Conservation (phyloP, 2,113 vertebrate genomes). For the Gnathonemus echidnorhynchus region DNA sequence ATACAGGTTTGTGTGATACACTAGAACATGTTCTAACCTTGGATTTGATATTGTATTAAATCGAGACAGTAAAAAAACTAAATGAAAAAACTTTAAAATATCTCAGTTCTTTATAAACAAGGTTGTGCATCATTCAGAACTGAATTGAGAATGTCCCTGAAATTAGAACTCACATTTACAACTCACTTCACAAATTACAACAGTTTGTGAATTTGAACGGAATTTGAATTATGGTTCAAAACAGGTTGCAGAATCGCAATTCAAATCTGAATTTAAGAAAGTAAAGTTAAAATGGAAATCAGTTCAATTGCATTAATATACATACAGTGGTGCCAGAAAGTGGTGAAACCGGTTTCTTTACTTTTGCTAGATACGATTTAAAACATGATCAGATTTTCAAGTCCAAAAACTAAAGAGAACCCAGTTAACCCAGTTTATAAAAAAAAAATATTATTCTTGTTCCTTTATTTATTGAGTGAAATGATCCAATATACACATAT, state of each 20-base stretch:
- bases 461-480: too few relatives aligned
- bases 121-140: neutral
- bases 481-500: too few relatives aligned
- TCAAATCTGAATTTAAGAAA: neutral
- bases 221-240: neutral
- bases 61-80: neutral
- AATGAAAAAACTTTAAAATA: neutral
- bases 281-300: neutral
- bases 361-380: neutral
- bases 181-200: too few relatives aligned
- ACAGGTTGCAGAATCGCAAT: neutral
- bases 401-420: neutral
- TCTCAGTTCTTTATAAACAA: neutral
- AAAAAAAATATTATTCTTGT: neutral
- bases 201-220: neutral
- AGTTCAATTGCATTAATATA: neutral
- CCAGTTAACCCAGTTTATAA: too few relatives aligned
- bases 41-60: neutral
- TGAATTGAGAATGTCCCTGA: too few relatives aligned
- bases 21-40: neutral
- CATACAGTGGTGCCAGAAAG: neutral
- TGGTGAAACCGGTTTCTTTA: neutral
- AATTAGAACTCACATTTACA: too few relatives aligned
- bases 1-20: neutral
- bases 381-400: neutral